These are phyloP conservation scores for Zaprionus capensis DNA, from an alignment of 1,140 invertebrate genomes.

Conservation along the genomic window DNA sequence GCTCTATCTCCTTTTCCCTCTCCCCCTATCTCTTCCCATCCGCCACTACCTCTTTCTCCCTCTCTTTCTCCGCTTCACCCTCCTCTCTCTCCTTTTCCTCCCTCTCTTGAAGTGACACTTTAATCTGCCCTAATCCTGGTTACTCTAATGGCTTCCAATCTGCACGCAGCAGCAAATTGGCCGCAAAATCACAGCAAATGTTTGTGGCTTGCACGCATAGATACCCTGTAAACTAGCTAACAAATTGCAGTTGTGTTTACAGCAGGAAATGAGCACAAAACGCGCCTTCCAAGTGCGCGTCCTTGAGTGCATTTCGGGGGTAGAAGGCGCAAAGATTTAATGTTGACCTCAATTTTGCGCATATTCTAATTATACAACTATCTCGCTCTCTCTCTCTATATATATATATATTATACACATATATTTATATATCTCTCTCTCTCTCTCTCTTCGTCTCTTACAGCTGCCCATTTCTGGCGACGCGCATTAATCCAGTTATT, in stretches of 20 bases:
- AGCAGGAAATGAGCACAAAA: neutral
- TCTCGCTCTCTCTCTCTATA: neutral
- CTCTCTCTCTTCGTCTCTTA: conserved; percentile 75
- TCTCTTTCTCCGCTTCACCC: too few relatives aligned
- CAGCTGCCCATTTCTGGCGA: conserved; percentile 94
- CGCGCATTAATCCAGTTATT: conserved; percentile 92
- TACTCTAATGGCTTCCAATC: conserved; percentile 1
- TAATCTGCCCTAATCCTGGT: neutral
- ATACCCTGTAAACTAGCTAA: neutral
- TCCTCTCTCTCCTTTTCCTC: too few relatives aligned
- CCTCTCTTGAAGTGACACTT: neutral
- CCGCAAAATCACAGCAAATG: neutral
- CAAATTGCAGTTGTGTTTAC: neutral
- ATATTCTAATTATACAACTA: conserved; percentile 6
- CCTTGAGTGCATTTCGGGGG: neutral
- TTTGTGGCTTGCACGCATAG: neutral
- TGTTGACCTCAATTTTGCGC: neutral
- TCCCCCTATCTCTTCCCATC: too few relatives aligned
- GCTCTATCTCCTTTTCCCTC: neutral
- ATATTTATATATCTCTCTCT: neutral
- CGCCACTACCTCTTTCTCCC: too few relatives aligned
- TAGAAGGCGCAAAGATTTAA: neutral
- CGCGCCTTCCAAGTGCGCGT: neutral
- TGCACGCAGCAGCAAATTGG: conserved; percentile 3
- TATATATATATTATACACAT: neutral